Evolutionary conservation across 2,113 vertebrate species (phyloP).

Genomic region (Oriolus oriolus): DNA sequence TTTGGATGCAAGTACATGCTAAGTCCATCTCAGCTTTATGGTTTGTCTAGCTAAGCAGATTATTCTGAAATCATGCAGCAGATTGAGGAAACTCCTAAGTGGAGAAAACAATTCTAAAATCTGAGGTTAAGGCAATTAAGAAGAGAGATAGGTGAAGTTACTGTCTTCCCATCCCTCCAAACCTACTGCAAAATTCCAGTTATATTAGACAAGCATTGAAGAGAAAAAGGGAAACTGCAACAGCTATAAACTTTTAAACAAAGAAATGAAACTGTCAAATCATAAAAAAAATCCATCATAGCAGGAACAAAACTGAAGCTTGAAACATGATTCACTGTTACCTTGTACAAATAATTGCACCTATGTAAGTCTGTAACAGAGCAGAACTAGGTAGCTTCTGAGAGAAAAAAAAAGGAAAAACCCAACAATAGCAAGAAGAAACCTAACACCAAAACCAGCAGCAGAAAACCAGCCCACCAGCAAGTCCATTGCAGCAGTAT

Average conservation of each 20-base stretch:
- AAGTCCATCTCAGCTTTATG: background rate
- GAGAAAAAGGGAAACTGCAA: background rate
- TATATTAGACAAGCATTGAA: background rate
- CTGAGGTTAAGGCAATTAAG: background rate
- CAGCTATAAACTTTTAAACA: background rate
- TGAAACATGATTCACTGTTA: background rate
- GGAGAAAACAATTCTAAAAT: background rate
- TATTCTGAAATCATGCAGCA: background rate
- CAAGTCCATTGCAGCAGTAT: background rate
- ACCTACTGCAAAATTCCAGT: background rate
- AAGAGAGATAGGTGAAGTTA: background rate
- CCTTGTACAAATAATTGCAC: background rate
- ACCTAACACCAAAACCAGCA: background rate
- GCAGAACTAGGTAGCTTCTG: background rate
- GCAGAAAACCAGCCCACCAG: background rate
- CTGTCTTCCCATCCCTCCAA: background rate
- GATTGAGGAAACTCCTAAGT: background rate
- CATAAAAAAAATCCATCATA: background rate
- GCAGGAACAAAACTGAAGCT: background rate
- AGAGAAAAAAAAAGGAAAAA: rapidly evolving
- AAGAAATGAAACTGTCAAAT: background rate
- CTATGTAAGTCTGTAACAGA: background rate
- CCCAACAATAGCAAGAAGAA: background rate
- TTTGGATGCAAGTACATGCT: background rate
- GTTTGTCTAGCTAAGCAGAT: background rate